Conservation (phyloP, 1,140 invertebrate species). For the Drosophila leontia region DNA sequence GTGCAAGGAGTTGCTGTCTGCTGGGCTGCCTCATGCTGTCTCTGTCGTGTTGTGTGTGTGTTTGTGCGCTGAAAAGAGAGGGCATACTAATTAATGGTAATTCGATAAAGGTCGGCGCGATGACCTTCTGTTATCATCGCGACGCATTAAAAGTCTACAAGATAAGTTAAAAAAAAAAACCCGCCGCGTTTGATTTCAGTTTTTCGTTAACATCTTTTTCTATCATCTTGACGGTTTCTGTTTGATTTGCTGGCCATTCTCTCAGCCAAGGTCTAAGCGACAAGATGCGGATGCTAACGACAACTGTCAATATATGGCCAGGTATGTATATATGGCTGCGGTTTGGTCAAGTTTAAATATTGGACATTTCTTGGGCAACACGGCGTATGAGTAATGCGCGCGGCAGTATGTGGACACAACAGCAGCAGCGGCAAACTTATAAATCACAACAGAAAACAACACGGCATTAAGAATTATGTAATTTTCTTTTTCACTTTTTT, state of each 20-base stretch:
- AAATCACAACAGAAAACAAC: conserved; percentile 45
- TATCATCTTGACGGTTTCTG: conserved; percentile 8
- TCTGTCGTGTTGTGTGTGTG: conserved; percentile 3
- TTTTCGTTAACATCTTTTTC: conserved; percentile 1
- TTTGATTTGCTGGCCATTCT: conserved; percentile 36
- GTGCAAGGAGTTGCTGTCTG: conserved; percentile 66
- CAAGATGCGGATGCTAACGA: conserved; percentile 43
- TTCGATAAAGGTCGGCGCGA: conserved; percentile 26
- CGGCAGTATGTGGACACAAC: conserved; percentile 27
- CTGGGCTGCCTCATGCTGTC: conserved; percentile 70
- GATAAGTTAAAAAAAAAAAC: conserved; percentile 14
- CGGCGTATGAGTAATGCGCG: conserved; percentile 66
- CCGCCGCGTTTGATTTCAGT: conserved; percentile 9
- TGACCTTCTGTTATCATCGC: conserved; percentile 25
- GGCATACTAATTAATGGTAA: conserved; percentile 42
- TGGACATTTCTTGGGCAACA: conserved; percentile 63
- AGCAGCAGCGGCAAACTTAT: conserved; percentile 42
- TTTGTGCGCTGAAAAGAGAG: conserved; percentile 25
- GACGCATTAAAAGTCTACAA: background rate
- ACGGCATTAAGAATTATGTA: conserved; percentile 67
- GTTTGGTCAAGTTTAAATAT: conserved; percentile 66
- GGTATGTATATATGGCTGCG: conserved; percentile 1
- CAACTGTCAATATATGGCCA: conserved; percentile 45
- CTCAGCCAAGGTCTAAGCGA: conserved; percentile 24
- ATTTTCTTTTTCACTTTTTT: conserved; percentile 49